Evolutionary conservation across 2,113 vertebrate species (phyloP).

Genomic region (Malaclemys terrapin): DNA sequence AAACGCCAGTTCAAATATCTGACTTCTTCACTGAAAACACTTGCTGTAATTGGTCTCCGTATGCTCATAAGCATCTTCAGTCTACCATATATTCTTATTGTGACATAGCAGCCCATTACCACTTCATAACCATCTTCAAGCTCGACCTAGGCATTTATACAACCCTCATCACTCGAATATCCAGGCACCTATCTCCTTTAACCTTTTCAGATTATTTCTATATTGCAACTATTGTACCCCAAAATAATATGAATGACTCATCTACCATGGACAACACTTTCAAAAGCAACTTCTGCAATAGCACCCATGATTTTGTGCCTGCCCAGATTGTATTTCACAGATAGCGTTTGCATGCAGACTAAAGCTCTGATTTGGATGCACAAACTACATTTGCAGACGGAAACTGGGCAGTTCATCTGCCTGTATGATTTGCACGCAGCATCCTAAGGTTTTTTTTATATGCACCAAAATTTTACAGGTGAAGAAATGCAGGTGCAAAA

Average conservation of each 20-base stretch:
- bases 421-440: background rate
- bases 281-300: background rate
- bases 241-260: background rate
- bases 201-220: accelerated
- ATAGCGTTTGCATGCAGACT: background rate
- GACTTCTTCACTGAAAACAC: background rate
- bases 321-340: background rate
- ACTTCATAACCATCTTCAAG: background rate
- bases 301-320: background rate
- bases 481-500: constrained; percentile 3
- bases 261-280: background rate
- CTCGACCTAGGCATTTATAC: accelerated
- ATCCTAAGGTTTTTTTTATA: background rate
- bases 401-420: background rate
- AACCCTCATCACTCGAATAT: background rate
- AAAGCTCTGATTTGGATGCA: background rate
- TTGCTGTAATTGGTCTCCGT: background rate
- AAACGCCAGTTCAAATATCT: background rate
- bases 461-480: background rate
- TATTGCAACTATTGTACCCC: background rate
- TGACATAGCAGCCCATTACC: background rate
- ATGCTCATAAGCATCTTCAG: background rate
- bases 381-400: background rate
- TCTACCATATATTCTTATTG: accelerated
- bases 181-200: accelerated